Evolutionary conservation across 2,888 invertebrate species (phyloP).

Genomic region (Argyresthia goedartella): DNA sequence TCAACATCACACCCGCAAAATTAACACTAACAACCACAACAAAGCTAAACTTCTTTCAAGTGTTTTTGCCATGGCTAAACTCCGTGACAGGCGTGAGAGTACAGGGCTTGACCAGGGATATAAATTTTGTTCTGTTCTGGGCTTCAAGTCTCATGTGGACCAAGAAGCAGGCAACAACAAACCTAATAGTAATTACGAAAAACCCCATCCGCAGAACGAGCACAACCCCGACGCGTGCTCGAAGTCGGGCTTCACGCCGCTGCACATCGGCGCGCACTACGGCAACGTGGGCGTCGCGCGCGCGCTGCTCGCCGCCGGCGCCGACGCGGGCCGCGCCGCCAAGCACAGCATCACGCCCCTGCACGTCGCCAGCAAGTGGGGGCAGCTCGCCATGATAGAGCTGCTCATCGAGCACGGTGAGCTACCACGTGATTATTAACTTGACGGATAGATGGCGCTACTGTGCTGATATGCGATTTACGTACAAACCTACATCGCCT

Average conservation of each 20-base stretch:
- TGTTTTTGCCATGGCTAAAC: too few species aligned
- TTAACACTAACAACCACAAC: too few species aligned
- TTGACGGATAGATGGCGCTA: neutral
- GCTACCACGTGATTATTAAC: conserved; percentile 6
- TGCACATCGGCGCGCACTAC: conserved; percentile 98
- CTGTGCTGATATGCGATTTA: too few species aligned
- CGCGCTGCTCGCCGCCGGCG: conserved; percentile 89
- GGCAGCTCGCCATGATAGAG: conserved; percentile 92
- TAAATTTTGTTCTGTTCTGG: too few species aligned
- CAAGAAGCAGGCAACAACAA: too few species aligned
- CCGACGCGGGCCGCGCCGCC: conserved; percentile 95
- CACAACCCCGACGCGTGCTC: conserved; percentile 97
- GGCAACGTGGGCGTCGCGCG: conserved; percentile 95
- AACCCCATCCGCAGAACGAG: conserved; percentile 86
- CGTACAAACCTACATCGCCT: too few species aligned
- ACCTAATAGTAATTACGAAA: too few species aligned
- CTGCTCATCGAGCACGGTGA: conserved; percentile 83
- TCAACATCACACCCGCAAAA: too few species aligned
- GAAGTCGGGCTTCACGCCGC: conserved; percentile 97
- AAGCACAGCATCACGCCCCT: conserved; percentile 98
- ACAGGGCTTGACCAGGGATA: too few species aligned
- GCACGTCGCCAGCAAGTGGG: conserved; percentile 99
- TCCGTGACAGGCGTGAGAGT: too few species aligned
- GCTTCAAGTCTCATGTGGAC: too few species aligned
- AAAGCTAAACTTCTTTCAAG: too few species aligned